phyloP scores from a whole-genome alignment of 2,113 vertebrate species.

The Xenopus borealis region DNA sequence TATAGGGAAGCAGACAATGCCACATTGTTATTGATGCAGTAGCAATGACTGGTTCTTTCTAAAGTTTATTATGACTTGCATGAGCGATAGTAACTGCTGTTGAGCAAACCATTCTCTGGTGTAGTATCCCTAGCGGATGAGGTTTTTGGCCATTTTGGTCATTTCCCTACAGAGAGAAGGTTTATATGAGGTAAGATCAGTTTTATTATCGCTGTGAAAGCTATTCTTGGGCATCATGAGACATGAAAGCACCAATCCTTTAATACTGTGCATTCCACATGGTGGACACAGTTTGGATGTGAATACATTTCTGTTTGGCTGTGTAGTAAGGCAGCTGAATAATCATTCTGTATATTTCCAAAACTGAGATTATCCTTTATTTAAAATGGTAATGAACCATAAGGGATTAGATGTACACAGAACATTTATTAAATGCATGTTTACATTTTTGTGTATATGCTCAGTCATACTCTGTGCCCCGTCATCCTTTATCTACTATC shows the following conservation, averaged over 20 bases:
- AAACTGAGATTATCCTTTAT: too few species aligned
- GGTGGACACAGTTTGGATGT: not conserved
- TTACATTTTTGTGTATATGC: too few species aligned
- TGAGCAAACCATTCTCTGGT: not conserved
- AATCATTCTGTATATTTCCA: too few species aligned
- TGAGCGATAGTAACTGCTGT: conserved; percentile 1
- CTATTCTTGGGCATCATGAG: conserved; percentile 25
- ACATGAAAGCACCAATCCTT: conserved; percentile 17
- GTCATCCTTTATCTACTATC: too few species aligned
- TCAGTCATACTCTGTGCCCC: too few species aligned
- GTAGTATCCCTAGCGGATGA: not conserved
- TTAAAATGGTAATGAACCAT: too few species aligned
- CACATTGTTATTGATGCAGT: not conserved
- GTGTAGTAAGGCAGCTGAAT: too few species aligned
- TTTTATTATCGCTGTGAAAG: not conserved
- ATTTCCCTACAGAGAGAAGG: not conserved
- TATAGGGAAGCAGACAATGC: not conserved
- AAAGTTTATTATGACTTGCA: not conserved
- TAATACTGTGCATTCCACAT: conserved; percentile 8
- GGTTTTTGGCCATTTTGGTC: not conserved
- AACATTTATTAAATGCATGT: too few species aligned
- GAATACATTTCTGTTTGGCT: not conserved
- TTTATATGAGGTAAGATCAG: conserved; percentile 5
- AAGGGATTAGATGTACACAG: too few species aligned
- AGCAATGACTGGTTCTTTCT: not conserved